These are phyloP conservation scores for Parambassis ranga DNA, from an alignment of 2,797 vertebrate species.

Conservation along the genomic window DNA sequence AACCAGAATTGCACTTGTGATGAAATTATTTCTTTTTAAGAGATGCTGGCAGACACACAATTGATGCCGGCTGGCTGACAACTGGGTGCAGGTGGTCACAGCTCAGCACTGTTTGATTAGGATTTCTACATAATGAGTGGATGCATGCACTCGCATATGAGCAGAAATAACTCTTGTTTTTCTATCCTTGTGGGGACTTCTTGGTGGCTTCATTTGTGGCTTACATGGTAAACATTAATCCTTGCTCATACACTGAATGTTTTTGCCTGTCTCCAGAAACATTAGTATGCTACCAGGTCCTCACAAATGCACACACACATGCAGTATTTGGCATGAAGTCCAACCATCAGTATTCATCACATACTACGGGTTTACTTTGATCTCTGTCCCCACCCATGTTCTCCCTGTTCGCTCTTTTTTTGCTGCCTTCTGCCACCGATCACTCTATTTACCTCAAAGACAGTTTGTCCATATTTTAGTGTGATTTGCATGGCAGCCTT, in stretches of 20 bases:
- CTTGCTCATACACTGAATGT: background rate
- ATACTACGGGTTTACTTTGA: constrained; percentile 29
- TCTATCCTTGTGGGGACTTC: background rate
- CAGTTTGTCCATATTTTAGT: constrained; percentile 40
- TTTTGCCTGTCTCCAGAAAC: background rate
- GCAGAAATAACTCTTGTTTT: constrained; percentile 3
- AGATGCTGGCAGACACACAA: constrained; percentile 35
- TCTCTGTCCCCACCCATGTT: constrained; percentile 23
- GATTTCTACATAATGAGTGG: constrained; percentile 37
- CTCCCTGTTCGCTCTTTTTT: background rate
- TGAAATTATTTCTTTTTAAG: constrained; percentile 59
- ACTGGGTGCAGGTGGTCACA: constrained; percentile 56
- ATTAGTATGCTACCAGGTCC: background rate
- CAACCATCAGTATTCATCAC: constrained; percentile 47
- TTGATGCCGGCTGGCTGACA: constrained; percentile 36
- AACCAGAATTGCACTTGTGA: constrained; percentile 48
- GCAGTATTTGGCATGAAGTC: constrained; percentile 14
- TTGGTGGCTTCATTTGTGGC: background rate
- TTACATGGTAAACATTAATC: background rate
- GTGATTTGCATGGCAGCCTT: constrained; percentile 31
- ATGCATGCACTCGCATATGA: constrained; percentile 1
- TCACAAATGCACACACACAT: background rate
- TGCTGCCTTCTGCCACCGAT: constrained; percentile 5
- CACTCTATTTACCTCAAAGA: constrained; percentile 38
- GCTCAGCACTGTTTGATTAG: constrained; percentile 45